phyloP scores from a whole-genome alignment of 2,113 vertebrate genomes.

The Phasianus colchicus region DNA sequence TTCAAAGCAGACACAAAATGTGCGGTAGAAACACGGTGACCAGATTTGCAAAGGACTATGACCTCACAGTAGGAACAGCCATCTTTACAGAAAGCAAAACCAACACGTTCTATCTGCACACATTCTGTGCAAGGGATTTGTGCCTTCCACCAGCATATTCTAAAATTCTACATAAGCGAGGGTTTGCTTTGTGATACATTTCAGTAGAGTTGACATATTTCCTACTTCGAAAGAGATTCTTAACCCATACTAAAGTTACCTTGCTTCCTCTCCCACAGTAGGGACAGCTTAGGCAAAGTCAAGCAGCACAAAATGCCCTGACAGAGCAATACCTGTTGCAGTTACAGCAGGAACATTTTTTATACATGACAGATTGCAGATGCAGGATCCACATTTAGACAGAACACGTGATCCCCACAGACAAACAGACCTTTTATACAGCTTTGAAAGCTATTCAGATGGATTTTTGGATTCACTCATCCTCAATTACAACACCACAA shows the following conservation, averaged over 20 bases:
- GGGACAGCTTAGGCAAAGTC: background rate
- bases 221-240: background rate
- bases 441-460: conserved; percentile 53
- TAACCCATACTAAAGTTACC: background rate
- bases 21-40: background rate
- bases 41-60: background rate
- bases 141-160: too few relatives aligned
- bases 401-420: conserved; percentile 5
- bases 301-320: background rate
- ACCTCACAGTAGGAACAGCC: background rate
- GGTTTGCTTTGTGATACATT: background rate
- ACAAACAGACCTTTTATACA: conserved; percentile 57
- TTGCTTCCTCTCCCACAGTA: background rate
- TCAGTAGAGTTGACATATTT: background rate
- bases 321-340: background rate
- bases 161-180: background rate
- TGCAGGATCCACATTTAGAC: conserved; percentile 46
- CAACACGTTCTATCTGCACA: background rate
- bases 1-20: background rate
- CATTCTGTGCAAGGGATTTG: background rate
- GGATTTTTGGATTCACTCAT: conserved; percentile 37
- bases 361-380: conserved; percentile 52
- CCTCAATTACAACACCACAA: conserved; percentile 46
- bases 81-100: background rate
- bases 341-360: conserved; percentile 45